phyloP scores from a whole-genome alignment of 2,888 invertebrate species.

The Laspeyria flexula region DNA sequence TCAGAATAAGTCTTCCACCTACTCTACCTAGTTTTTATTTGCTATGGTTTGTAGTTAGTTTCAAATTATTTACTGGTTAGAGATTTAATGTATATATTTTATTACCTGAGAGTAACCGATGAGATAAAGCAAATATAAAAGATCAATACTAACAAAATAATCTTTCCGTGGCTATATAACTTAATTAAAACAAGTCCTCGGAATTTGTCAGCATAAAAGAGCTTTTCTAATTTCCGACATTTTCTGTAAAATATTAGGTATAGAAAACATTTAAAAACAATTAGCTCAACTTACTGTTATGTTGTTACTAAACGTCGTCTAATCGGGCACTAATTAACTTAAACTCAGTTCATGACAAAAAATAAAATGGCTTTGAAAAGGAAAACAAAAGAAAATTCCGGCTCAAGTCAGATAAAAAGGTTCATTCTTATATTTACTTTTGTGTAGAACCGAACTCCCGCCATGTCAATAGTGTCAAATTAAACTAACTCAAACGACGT shows the following conservation, averaged over 20 bases:
- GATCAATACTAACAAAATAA: not conserved
- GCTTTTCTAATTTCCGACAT: too few species aligned
- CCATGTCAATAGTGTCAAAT: too few species aligned
- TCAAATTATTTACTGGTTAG: constrained; percentile 32
- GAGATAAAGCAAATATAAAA: not conserved
- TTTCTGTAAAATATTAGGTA: not conserved
- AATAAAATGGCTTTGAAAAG: too few species aligned
- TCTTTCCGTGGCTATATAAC: not conserved
- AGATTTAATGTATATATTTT: constrained; percentile 16
- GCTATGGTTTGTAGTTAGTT: constrained; percentile 46
- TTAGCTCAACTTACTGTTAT: not conserved
- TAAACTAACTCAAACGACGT: too few species aligned
- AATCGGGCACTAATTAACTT: not conserved
- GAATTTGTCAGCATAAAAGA: too few species aligned
- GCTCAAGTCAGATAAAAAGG: too few species aligned
- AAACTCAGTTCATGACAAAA: not conserved
- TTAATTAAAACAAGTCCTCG: not conserved
- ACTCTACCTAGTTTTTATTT: constrained; percentile 41
- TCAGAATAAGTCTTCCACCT: constrained; percentile 29
- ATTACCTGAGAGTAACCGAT: not conserved
- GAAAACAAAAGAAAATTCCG: too few species aligned
- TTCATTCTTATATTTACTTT: too few species aligned
- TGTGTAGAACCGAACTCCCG: too few species aligned
- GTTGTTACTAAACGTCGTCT: not conserved
- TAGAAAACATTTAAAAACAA: not conserved